These are phyloP conservation scores for Syngnathus rostellatus DNA, from an alignment of 2,797 vertebrate genomes.

Conservation along the genomic window DNA sequence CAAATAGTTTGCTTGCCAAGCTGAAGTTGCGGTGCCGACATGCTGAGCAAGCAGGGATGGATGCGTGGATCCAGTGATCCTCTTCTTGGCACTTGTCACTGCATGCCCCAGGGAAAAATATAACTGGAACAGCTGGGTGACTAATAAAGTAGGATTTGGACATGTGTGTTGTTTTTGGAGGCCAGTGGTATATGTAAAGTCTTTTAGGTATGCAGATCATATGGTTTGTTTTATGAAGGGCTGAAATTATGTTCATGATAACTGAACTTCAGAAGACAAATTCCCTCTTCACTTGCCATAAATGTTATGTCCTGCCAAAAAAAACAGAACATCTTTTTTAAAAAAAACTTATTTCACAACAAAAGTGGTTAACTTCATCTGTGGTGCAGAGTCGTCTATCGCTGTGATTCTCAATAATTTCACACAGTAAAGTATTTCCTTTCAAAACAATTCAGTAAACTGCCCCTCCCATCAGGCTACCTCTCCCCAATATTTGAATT, in stretches of 20 bases:
- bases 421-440: too few species aligned
- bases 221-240: constrained; percentile 7
- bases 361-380: neutral
- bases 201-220: constrained; percentile 1
- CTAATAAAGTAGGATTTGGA: constrained; percentile 1
- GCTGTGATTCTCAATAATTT: too few species aligned
- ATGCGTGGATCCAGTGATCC: neutral
- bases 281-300: neutral
- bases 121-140: neutral
- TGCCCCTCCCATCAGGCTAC: too few species aligned
- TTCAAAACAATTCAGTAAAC: too few species aligned
- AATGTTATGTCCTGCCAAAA: neutral
- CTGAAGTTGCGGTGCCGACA: neutral
- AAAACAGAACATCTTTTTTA: neutral
- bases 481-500: too few species aligned
- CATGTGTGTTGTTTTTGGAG: constrained; percentile 4
- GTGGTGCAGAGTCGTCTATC: neutral
- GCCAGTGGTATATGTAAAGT: neutral
- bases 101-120: neutral
- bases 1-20: neutral
- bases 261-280: neutral
- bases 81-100: neutral
- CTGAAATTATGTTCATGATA: neutral
- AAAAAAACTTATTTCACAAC: neutral
- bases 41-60: neutral